Evolutionary conservation across 64 coral and sea anemone species (phyloP), one percentile per base, ranked within the genome.

Genomic region (Orbicella faveolata): DNA sequence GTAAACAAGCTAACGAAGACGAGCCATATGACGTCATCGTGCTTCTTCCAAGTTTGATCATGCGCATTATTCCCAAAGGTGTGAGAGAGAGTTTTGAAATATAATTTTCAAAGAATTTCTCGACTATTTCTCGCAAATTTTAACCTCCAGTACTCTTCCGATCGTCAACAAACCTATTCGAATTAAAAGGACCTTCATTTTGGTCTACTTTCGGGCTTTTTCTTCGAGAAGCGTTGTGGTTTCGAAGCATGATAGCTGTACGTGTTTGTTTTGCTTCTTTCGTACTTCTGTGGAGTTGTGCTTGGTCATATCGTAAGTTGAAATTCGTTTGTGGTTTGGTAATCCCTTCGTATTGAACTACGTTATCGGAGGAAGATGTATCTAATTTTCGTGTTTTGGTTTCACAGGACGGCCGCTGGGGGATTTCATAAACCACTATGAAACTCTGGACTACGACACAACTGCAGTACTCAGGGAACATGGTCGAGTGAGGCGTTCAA

Each of bases 401-500:
- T 92, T 83, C 59, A 37, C 23, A 92, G 90, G 81, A 64, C 90
- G 94, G 16, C 87, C 87, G 48, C 79, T 96, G 61, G 88, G 90
- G 75, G 91, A 96, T 8, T 96, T 81, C 63, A 93, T 96, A 52
- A 88, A 90, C 53, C 81, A 90, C 72, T 93, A 82, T n/a, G 94
- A 96, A 44, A 96, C 94, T 10, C 66, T 96, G 16, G 90, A 83
- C 84, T 96, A 96, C 70, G 89, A 93, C 39, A 73, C 90, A 9
- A 52, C 74, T 55, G 44, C 64, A 14, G 64, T 96, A 68, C 74
- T 67, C 62, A 30, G 83, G 12, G 90, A 96, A 87, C 94, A 96
- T 35, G 79, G 86, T 64, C 91, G 94, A 30, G 89, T 64, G 39
- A 90, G 88, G n/a, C 92, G 94, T 76, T 92, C 90, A 65, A 88